These are phyloP conservation scores for Dysdera silvatica DNA, from an alignment of 1,140 invertebrate species.

Conservation along the genomic window DNA sequence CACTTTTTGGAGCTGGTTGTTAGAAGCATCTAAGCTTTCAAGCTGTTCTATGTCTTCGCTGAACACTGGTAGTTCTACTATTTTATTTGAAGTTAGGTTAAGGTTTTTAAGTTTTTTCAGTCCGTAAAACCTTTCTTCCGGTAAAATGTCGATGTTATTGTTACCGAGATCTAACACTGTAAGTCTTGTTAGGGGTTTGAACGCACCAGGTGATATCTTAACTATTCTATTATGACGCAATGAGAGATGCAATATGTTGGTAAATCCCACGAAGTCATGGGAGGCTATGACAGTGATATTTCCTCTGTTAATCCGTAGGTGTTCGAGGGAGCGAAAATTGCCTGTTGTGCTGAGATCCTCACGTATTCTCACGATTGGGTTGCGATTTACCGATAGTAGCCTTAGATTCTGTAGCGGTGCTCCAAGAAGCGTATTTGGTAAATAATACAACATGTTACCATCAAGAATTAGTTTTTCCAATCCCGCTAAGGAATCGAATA, in stretches of 20 bases:
- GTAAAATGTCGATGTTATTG: conserved; percentile 74
- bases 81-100: conserved; percentile 71
- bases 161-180: conserved; percentile 70
- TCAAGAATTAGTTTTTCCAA: conserved; percentile 64
- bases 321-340: conserved; percentile 58
- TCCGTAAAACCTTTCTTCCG: conserved; percentile 73
- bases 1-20: conserved; percentile 69
- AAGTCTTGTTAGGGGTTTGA: conserved; percentile 63
- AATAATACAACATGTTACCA: conserved; percentile 67
- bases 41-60: conserved; percentile 64
- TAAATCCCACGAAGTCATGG: conserved; percentile 79
- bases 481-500: conserved; percentile 57
- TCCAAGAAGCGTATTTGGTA: conserved; percentile 64
- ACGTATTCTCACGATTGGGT: conserved; percentile 63
- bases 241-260: conserved; percentile 63
- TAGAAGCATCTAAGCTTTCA: conserved; percentile 65
- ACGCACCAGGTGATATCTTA: conserved; percentile 73
- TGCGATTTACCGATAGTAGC: conserved; percentile 70
- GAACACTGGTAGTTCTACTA: conserved; percentile 75
- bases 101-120: conserved; percentile 60
- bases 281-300: conserved; percentile 77
- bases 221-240: conserved; percentile 66
- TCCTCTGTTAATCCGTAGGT: conserved; percentile 69
- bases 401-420: conserved; percentile 56
- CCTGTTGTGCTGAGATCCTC: conserved; percentile 42